Conservation (phyloP, 2,113 vertebrate genomes). For the Colossoma macropomum region DNA sequence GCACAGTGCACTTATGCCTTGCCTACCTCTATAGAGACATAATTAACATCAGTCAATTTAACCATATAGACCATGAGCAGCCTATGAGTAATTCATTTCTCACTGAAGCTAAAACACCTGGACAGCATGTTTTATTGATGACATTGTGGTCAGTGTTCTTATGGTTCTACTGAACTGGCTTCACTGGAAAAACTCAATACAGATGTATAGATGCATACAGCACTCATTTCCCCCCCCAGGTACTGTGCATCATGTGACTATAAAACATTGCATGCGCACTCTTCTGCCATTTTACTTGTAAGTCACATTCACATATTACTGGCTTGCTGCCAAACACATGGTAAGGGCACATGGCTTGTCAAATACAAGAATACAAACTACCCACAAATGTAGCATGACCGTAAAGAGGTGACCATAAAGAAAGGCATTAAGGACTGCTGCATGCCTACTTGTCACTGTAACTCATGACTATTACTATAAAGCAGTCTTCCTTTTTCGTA, state of each 20-base stretch:
- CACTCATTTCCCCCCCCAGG: background rate
- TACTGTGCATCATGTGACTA: background rate
- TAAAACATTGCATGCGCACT: background rate
- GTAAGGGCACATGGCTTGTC: background rate
- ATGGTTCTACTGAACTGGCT: background rate
- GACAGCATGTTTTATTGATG: background rate
- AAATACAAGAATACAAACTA: background rate
- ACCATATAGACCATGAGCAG: background rate
- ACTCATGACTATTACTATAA: background rate
- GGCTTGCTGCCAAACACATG: background rate
- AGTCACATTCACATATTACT: background rate
- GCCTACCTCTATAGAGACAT: conserved; percentile 42
- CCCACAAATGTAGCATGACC: background rate
- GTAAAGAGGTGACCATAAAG: background rate
- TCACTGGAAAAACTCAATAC: background rate
- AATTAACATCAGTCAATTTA: conserved; percentile 55
- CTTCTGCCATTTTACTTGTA: background rate
- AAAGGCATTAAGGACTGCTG: background rate
- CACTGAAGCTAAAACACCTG: background rate
- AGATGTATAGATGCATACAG: background rate
- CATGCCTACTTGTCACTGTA: background rate
- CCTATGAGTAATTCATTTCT: background rate
- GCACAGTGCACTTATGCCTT: conserved; percentile 10
- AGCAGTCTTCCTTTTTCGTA: background rate
- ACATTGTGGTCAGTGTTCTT: background rate